Evolutionary conservation across 1,140 invertebrate species (phyloP).

Genomic region (Drosophila willistoni): DNA sequence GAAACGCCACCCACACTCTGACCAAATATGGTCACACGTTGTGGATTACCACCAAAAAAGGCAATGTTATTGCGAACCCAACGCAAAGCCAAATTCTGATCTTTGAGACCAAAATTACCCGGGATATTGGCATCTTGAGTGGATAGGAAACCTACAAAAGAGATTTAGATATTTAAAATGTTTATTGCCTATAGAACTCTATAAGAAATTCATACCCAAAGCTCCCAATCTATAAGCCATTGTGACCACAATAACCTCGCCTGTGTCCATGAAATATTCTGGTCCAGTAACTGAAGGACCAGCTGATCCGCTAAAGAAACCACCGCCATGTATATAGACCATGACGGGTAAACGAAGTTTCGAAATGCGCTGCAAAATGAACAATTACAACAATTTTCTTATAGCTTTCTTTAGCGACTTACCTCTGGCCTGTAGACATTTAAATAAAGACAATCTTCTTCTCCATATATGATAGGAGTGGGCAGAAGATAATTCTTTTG

Average conservation of each 20-base stretch:
- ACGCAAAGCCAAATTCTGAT: conserved; percentile 84
- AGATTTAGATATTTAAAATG: no score
- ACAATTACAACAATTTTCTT: not conserved
- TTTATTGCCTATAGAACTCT: not conserved
- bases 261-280: conserved; percentile 82
- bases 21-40: conserved; percentile 85
- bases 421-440: conserved; percentile 86
- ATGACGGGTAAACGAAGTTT: conserved; percentile 79
- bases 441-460: conserved; percentile 86
- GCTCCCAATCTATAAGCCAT: conserved; percentile 75
- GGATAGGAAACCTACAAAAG: conserved; percentile 75
- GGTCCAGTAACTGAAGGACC: conserved; percentile 73
- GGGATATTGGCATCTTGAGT: conserved; percentile 75
- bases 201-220: conserved; percentile 56
- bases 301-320: conserved; percentile 82
- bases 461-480: conserved; percentile 62
- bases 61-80: conserved; percentile 82
- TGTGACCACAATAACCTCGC: conserved; percentile 73
- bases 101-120: conserved; percentile 86
- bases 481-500: conserved; percentile 81
- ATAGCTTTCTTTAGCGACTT: conserved; percentile 13
- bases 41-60: conserved; percentile 83
- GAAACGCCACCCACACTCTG: conserved; percentile 85
- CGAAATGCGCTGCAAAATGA: conserved; percentile 7
- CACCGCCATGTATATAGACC: conserved; percentile 84